These are phyloP conservation scores for Sphaeridia pumilis DNA, from an alignment of 2,888 invertebrate genomes.

Conservation along the genomic window DNA sequence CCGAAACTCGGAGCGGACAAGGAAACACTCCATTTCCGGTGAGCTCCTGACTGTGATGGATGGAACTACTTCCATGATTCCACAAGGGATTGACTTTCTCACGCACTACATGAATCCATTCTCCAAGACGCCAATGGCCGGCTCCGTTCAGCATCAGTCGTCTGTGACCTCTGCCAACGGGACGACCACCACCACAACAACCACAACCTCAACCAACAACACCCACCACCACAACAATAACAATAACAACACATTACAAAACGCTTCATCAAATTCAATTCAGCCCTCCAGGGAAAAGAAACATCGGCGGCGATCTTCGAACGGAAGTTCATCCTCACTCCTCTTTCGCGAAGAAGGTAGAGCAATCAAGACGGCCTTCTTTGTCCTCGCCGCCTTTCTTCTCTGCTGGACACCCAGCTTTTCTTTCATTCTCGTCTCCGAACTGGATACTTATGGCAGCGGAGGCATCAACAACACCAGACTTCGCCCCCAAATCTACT, in stretches of 20 bases:
- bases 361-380: conserved; percentile 44
- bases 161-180: conserved; percentile 8
- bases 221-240: not conserved
- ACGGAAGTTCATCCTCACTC: conserved; percentile 41
- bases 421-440: conserved; percentile 36
- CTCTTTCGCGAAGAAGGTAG: conserved; percentile 45
- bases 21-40: conserved; percentile 42
- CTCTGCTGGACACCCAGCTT: conserved; percentile 45
- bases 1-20: conserved; percentile 43
- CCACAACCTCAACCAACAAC: not conserved
- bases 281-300: conserved; percentile 23
- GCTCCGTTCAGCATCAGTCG: conserved; percentile 21
- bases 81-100: conserved; percentile 36
- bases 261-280: conserved; percentile 19
- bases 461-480: not conserved
- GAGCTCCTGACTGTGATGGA: conserved; percentile 36
- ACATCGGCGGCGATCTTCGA: conserved; percentile 40
- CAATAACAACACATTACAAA: not conserved
- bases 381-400: conserved; percentile 44
- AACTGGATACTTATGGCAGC: conserved; percentile 23
- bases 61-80: conserved; percentile 35
- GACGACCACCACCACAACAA: not conserved
- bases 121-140: conserved; percentile 34
- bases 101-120: conserved; percentile 37
- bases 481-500: not conserved